phyloP scores from a whole-genome alignment of 2,888 invertebrate genomes.

The Protophormia terraenovae region DNA sequence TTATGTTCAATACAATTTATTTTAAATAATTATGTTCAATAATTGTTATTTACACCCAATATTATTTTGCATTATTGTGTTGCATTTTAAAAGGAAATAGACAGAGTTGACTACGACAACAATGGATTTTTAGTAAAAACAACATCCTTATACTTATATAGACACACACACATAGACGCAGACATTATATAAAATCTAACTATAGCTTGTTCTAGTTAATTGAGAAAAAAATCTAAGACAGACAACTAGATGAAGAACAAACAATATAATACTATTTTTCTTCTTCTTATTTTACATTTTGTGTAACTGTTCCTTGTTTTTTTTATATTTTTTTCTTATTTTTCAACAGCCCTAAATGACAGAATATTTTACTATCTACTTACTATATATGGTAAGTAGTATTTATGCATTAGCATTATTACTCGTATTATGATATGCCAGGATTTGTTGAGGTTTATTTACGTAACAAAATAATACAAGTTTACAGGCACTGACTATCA shows the following conservation, averaged over 20 bases:
- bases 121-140: neutral
- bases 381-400: neutral
- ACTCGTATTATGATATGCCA: neutral
- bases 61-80: neutral
- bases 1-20: neutral
- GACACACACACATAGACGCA: neutral
- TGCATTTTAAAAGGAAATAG: neutral
- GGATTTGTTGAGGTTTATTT: constrained; percentile 9
- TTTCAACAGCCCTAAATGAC: neutral
- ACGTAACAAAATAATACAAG: neutral
- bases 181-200: neutral
- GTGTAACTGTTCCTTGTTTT: neutral
- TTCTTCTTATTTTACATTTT: neutral
- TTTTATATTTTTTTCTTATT: neutral
- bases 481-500: neutral
- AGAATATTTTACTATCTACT: neutral
- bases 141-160: neutral
- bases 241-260: neutral
- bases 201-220: neutral
- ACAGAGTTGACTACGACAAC: neutral
- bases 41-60: neutral
- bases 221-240: neutral
- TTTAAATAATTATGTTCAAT: neutral
- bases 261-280: neutral
- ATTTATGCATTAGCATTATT: constrained; percentile 1